Evolutionary conservation across 2,888 invertebrate genomes (phyloP).

Genomic region (Drosophila macrospina): DNA sequence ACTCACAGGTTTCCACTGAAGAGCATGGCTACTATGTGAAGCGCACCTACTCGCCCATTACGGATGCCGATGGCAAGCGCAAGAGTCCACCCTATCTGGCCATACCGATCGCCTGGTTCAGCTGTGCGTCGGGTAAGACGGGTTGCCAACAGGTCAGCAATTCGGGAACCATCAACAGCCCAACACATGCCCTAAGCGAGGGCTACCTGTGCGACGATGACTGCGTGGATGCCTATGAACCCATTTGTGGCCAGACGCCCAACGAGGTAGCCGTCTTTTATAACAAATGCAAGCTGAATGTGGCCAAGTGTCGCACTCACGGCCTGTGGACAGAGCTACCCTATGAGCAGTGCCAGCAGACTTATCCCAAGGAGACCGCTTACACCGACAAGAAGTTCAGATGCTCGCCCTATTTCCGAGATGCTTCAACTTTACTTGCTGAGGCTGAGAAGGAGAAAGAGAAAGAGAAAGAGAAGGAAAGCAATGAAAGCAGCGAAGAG

Average conservation of each 20-base stretch:
- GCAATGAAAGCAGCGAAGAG: conserved; percentile 62
- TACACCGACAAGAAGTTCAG: conserved; percentile 79
- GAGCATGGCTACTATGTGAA: conserved; percentile 83
- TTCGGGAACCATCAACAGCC: conserved; percentile 70
- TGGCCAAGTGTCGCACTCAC: conserved; percentile 82
- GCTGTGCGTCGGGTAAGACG: conserved; percentile 52
- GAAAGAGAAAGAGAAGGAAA: conserved; percentile 39
- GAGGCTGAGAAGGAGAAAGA: conserved; percentile 24
- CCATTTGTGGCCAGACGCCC: conserved; percentile 77
- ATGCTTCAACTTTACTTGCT: conserved; percentile 26
- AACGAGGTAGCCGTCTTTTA: conserved; percentile 81
- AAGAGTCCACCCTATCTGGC: conserved; percentile 79
- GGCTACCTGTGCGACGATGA: conserved; percentile 82
- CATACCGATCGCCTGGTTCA: conserved; percentile 82
- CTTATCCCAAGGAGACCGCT: conserved; percentile 75
- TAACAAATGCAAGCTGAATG: conserved; percentile 80
- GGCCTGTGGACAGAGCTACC: conserved; percentile 76
- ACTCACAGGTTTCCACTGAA: conserved; percentile 75
- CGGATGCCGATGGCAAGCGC: conserved; percentile 23
- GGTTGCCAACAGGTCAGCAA: conserved; percentile 63
- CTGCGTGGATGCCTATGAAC: conserved; percentile 74
- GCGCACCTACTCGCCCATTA: conserved; percentile 73
- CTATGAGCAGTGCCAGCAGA: conserved; percentile 71
- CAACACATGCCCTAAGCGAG: conserved; percentile 66
- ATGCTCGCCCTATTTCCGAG: conserved; percentile 73